These are phyloP conservation scores for Cydia splendana DNA, from an alignment of 1,140 invertebrate species.

Conservation along the genomic window DNA sequence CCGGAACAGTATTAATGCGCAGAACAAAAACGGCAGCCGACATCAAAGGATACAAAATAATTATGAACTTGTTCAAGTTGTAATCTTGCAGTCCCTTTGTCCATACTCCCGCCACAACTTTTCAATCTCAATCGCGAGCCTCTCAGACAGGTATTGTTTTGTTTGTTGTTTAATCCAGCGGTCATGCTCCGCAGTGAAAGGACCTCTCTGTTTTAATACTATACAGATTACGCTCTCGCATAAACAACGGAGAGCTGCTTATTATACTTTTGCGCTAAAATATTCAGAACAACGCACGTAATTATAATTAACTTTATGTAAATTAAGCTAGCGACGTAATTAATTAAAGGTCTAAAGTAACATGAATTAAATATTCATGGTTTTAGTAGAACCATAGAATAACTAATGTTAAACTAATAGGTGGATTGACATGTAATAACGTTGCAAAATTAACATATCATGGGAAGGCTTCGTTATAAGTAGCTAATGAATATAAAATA, in stretches of 20 bases:
- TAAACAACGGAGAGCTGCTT: constrained; percentile 22
- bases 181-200: constrained; percentile 27
- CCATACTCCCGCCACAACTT: constrained; percentile 34
- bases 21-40: constrained; percentile 19
- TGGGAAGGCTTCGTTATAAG: neutral
- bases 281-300: constrained; percentile 25
- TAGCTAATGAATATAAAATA: constrained; percentile 7
- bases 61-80: constrained; percentile 33
- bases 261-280: constrained; percentile 23
- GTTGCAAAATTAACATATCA: neutral
- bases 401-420: constrained; percentile 3
- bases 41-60: constrained; percentile 31
- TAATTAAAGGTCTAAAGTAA: constrained; percentile 22
- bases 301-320: constrained; percentile 32
- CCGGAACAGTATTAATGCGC: constrained; percentile 10
- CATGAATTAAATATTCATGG: constrained; percentile 15
- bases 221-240: constrained; percentile 31
- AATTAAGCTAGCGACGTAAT: constrained; percentile 5
- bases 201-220: constrained; percentile 28
- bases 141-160: constrained; percentile 37
- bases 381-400: neutral
- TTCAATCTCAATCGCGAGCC: constrained; percentile 34
- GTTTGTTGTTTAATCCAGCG: constrained; percentile 35
- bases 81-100: constrained; percentile 36
- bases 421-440: neutral